These are phyloP conservation scores for Meliscaeva auricollis DNA, from an alignment of 2,888 invertebrate genomes.

Conservation along the genomic window DNA sequence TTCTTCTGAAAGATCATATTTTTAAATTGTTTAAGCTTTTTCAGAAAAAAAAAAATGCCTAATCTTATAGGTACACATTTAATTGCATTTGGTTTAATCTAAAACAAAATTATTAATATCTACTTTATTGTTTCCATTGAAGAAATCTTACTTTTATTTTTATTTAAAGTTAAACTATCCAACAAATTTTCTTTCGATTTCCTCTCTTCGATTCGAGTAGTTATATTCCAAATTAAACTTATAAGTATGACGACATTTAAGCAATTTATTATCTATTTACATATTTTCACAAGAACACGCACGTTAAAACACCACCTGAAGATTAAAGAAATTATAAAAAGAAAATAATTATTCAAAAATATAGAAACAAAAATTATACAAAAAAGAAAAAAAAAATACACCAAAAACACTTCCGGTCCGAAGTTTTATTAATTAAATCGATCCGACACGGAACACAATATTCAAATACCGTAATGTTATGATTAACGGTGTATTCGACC, in stretches of 20 bases:
- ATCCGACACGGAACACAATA: constrained; percentile 31
- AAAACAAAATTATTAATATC: neutral
- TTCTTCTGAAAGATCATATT: too few relatives aligned
- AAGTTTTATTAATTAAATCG: neutral
- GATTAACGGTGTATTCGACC: constrained; percentile 15
- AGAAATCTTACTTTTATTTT: constrained; percentile 24
- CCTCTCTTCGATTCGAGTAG: constrained; percentile 2
- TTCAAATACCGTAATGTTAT: constrained; percentile 16
- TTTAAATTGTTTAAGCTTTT: too few relatives aligned
- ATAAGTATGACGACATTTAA: constrained; percentile 9
- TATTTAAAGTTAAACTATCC: constrained; percentile 32
- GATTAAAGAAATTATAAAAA: constrained; percentile 22
- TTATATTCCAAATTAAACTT: neutral
- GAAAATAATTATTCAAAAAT: constrained; percentile 1
- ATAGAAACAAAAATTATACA: neutral
- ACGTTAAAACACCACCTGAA: constrained; percentile 53
- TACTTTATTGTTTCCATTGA: too few relatives aligned
- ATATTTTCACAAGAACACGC: constrained; percentile 29
- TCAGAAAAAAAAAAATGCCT: too few relatives aligned
- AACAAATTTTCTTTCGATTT: constrained; percentile 10
- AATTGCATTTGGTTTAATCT: constrained; percentile 8
- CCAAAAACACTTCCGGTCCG: constrained; percentile 20
- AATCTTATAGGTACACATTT: neutral
- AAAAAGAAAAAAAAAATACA: constrained; percentile 15
- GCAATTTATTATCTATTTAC: constrained; percentile 6